Conservation (phyloP, 2,113 vertebrate genomes). For the Ophthalmolycus amberensis region DNA sequence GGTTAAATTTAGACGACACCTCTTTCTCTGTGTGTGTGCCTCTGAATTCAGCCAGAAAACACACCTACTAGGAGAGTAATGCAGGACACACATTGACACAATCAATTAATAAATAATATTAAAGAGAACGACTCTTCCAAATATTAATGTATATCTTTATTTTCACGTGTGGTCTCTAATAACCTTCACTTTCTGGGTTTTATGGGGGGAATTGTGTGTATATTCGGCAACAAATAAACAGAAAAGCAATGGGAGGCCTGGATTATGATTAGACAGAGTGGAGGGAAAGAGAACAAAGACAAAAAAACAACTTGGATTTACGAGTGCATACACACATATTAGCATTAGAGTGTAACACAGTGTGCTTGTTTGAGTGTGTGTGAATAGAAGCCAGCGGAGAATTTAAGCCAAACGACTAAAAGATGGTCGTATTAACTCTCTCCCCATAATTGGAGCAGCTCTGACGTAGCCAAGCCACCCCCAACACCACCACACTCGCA, state of each 20-base stretch:
- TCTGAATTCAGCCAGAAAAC: slow-evolving; percentile 38
- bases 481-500: slow-evolving; percentile 10
- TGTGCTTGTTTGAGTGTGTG: neutral
- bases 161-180: too few species aligned
- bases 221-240: slow-evolving; percentile 28
- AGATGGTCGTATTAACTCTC: slow-evolving; percentile 30
- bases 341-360: neutral
- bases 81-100: neutral
- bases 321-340: neutral
- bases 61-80: slow-evolving; percentile 23
- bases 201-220: slow-evolving; percentile 10
- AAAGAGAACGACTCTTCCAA: too few species aligned
- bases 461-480: neutral
- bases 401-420: slow-evolving; percentile 37
- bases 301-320: slow-evolving; percentile 14
- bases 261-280: slow-evolving; percentile 3
- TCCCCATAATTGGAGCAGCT: slow-evolving; percentile 29
- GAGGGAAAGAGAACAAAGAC: slow-evolving; percentile 2
- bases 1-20: slow-evolving; percentile 59
- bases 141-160: too few species aligned
- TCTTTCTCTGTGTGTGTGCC: neutral
- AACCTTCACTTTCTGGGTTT: too few species aligned
- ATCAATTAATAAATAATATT: too few species aligned
- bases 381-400: neutral
- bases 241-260: slow-evolving; percentile 1